Evolutionary conservation across 1,140 invertebrate genomes (phyloP).

Genomic region (Tribolium castaneum): DNA sequence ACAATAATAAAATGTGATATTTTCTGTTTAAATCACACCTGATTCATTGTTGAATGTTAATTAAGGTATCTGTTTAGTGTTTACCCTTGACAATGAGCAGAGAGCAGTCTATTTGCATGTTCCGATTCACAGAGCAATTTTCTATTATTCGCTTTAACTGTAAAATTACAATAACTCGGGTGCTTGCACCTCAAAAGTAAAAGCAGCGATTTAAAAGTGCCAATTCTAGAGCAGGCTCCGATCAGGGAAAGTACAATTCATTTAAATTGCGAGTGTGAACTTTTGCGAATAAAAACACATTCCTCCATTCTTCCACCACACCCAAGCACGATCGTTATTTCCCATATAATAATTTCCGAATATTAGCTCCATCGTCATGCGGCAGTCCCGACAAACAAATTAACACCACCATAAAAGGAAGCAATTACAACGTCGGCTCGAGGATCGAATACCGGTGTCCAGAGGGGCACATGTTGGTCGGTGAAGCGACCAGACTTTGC

Average conservation of each 20-base stretch:
- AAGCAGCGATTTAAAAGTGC: background rate
- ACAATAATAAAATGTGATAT: too few species aligned
- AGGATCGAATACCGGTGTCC: slow-evolving; percentile 84
- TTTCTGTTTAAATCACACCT: too few species aligned
- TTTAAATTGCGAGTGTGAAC: slow-evolving; percentile 30
- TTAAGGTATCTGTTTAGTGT: background rate
- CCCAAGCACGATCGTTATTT: background rate
- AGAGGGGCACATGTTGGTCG: slow-evolving; percentile 84
- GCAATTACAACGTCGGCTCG: slow-evolving; percentile 76
- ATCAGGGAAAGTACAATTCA: slow-evolving; percentile 32
- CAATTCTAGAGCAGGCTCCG: slow-evolving; percentile 1
- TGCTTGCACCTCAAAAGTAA: slow-evolving; percentile 15
- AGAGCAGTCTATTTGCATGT: background rate
- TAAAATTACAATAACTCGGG: background rate
- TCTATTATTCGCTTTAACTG: slow-evolving; percentile 4
- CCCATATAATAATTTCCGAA: too few species aligned
- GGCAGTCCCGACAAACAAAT: slow-evolving; percentile 87
- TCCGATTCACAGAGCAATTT: background rate
- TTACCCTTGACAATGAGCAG: background rate
- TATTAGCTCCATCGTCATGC: slow-evolving; percentile 80
- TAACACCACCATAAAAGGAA: slow-evolving; percentile 84
- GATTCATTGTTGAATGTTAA: too few species aligned
- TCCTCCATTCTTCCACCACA: background rate
- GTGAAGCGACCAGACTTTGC: slow-evolving; percentile 77
- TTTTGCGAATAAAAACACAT: slow-evolving; percentile 1